phyloP scores from a whole-genome alignment of 2,888 invertebrate genomes.

The Malthinus seriepunctatus region DNA sequence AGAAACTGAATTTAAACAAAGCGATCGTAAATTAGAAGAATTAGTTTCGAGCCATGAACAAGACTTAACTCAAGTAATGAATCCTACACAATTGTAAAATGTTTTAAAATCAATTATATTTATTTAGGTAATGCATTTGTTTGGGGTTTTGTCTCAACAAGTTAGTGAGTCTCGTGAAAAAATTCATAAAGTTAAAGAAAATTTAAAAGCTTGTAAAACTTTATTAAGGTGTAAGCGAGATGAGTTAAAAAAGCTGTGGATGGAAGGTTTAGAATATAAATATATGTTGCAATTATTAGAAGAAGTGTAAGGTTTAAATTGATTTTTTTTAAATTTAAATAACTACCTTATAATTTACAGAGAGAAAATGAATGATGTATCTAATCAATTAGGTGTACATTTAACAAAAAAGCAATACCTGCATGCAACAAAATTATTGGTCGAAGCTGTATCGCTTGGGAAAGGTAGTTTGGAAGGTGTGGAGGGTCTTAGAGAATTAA shows the following conservation, averaged over 20 bases:
- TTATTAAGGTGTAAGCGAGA: slow-evolving; percentile 88
- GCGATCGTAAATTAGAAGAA: slow-evolving; percentile 87
- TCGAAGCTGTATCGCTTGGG: slow-evolving; percentile 68
- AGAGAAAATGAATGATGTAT: slow-evolving; percentile 75
- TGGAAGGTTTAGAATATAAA: slow-evolving; percentile 95
- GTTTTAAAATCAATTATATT: slow-evolving; percentile 8
- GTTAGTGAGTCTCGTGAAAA: slow-evolving; percentile 77
- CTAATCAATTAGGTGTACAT: slow-evolving; percentile 67
- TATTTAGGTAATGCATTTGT: slow-evolving; percentile 63
- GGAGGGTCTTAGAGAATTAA: slow-evolving; percentile 81
- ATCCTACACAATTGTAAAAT: not conserved
- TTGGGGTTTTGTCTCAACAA: slow-evolving; percentile 74
- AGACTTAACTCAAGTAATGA: slow-evolving; percentile 77
- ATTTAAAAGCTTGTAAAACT: slow-evolving; percentile 80
- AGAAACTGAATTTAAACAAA: slow-evolving; percentile 90
- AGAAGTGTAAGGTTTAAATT: slow-evolving; percentile 71
- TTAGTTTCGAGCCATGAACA: slow-evolving; percentile 86
- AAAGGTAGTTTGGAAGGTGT: slow-evolving; percentile 78
- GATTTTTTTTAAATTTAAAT: not conserved
- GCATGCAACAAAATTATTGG: slow-evolving; percentile 81
- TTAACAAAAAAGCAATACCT: slow-evolving; percentile 78
- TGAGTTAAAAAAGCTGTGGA: slow-evolving; percentile 91
- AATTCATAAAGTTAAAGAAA: slow-evolving; percentile 78
- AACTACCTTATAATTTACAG: slow-evolving; percentile 52
- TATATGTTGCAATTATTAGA: slow-evolving; percentile 86